Conservation (phyloP, 2,113 vertebrate genomes). For the Symphodus melops region DNA sequence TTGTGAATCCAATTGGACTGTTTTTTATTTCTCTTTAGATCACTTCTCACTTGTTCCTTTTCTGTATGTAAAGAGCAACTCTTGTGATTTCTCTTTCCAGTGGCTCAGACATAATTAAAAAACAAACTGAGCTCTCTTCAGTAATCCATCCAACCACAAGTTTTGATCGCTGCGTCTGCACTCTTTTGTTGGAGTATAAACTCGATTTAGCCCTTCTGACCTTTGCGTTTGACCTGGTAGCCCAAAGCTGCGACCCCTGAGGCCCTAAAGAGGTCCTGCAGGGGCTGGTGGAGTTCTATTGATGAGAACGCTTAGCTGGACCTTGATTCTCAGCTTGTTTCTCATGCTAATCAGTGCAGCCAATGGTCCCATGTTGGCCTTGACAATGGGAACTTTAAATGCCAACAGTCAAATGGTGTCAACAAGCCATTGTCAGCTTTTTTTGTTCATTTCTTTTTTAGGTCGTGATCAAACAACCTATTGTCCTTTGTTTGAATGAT, state of each 20-base stretch:
- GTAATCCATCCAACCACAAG: conserved; percentile 55
- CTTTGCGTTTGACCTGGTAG: conserved; percentile 49
- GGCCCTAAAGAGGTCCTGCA: conserved; percentile 26
- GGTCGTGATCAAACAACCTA: conserved; percentile 53
- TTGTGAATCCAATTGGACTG: no score
- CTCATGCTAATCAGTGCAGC: conserved; percentile 50
- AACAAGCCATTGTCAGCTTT: conserved; percentile 39
- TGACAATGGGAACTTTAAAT: conserved; percentile 67
- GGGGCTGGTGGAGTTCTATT: conserved; percentile 37
- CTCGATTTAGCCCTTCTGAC: conserved; percentile 61
- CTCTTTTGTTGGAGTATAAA: conserved; percentile 63
- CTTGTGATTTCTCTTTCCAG: conserved; percentile 50
- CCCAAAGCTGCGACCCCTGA: conserved; percentile 50
- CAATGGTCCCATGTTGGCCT: conserved; percentile 57
- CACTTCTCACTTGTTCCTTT: conserved; percentile 17
- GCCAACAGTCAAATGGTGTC: conserved; percentile 52
- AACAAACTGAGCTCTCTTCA: conserved; percentile 37
- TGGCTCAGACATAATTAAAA: conserved; percentile 63
- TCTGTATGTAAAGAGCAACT: conserved; percentile 26
- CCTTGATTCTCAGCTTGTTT: conserved; percentile 55
- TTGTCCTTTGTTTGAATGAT: conserved; percentile 28
- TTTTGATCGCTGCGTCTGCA: conserved; percentile 18
- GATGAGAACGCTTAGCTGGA: conserved; percentile 38
- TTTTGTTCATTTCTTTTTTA: conserved; percentile 34
- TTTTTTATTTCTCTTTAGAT: not conserved